These are phyloP conservation scores for Drosophila pallidifrons DNA, from an alignment of 1,140 invertebrate species.

Conservation along the genomic window DNA sequence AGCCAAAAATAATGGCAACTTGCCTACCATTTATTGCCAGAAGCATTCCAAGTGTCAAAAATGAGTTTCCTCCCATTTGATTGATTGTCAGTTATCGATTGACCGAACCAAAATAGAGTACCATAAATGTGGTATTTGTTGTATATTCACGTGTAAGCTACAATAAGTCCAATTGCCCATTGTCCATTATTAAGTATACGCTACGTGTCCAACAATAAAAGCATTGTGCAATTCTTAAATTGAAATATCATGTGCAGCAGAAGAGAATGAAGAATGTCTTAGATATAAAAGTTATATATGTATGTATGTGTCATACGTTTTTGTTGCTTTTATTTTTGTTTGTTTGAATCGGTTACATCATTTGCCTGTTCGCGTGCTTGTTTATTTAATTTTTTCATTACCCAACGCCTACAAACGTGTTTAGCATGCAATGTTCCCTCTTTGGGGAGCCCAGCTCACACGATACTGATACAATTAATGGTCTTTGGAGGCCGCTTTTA, in stretches of 20 bases:
- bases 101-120: slow-evolving; percentile 5
- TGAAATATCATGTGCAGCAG: neutral
- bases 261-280: neutral
- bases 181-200: neutral
- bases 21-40: slow-evolving; percentile 11
- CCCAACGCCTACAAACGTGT: slow-evolving; percentile 49
- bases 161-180: neutral
- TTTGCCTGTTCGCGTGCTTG: slow-evolving; percentile 58
- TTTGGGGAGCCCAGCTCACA: slow-evolving; percentile 16
- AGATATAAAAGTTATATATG: neutral
- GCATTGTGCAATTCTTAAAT: slow-evolving; percentile 5
- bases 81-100: slow-evolving; percentile 35
- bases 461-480: slow-evolving; percentile 72
- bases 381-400: slow-evolving; percentile 80
- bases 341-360: slow-evolving; percentile 39
- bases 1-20: slow-evolving; percentile 6
- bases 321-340: neutral
- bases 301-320: neutral
- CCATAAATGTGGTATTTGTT: slow-evolving; percentile 1
- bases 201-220: slow-evolving; percentile 2
- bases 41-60: slow-evolving; percentile 20
- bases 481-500: slow-evolving; percentile 32
- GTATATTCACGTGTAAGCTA: neutral
- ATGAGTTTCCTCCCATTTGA: slow-evolving; percentile 20
- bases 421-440: slow-evolving; percentile 56